Base-by-base conservation (phyloP, 1,140 invertebrate species). In the Scaptodrosophila lebanonensis region DNA sequence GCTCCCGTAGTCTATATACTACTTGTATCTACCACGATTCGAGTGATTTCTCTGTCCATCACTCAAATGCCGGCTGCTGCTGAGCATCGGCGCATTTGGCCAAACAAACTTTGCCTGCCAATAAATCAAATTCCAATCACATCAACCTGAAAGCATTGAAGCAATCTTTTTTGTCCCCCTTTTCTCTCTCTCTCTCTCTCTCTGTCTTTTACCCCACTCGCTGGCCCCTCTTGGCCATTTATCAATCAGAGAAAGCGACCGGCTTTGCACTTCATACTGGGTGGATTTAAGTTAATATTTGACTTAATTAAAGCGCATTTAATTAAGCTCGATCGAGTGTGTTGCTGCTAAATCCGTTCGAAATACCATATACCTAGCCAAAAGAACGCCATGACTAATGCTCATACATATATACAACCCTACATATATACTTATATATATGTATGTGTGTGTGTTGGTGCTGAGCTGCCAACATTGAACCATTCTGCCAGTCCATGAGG, bases 101-200 rank as follows among this genome's bases (percentile, higher is more conserved):
- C 56, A 65, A 71, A 70, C 58, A 63, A 38, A 63, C 62, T 70
- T 75, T 49, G 44, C 50, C 57, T 76, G 72, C 53, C 66, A 76
- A 76, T 76, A 76, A 76, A 76, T 76, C 72, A 76, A 76, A 76
- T 67, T 71, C 50, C 66, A 70, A 76, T 76, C 71, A 67, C 71
- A 76, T 70, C 45, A 75, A 58, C 30, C 45, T 53, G 25, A 40
- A 40, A 57, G 53, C 60, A 76, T 45, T 18, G 44, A 35, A 54
- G 27, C 52, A 57, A 52, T 25, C 25, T 53, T 50, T 44, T 48
- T 47, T 20, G 42, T 52, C 8, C 22, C 8, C 8, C 8, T 25
- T 8, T 47, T 51, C 9, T 29, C 22, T 25, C 12, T 17, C 47
- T 2, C 7, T 35, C 17, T 29, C 8, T 20, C 17, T 36, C 27